phyloP scores from a whole-genome alignment of 2,888 invertebrate species.

The Drosophila siamana region DNA sequence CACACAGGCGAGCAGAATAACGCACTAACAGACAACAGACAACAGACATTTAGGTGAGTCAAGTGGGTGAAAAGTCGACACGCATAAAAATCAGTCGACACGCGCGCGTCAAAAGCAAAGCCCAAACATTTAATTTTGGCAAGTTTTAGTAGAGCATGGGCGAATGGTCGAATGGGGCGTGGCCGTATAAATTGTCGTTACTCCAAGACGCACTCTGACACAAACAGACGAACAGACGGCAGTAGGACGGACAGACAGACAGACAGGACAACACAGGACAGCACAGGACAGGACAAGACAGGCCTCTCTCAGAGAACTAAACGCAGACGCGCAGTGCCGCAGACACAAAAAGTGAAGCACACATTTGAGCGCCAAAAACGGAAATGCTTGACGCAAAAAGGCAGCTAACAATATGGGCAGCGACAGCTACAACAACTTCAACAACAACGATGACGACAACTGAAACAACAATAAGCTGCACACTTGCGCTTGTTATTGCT shows the following conservation, averaged over 20 bases:
- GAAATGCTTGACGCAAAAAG: slow-evolving; percentile 65
- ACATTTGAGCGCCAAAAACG: slow-evolving; percentile 68
- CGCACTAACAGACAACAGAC: slow-evolving; percentile 4
- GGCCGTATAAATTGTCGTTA: slow-evolving; percentile 61
- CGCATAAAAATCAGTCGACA: slow-evolving; percentile 66
- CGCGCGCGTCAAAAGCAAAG: slow-evolving; percentile 61
- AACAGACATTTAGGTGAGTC: slow-evolving; percentile 21
- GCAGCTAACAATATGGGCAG: slow-evolving; percentile 56
- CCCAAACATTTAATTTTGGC: slow-evolving; percentile 39
- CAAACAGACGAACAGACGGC: slow-evolving; percentile 32
- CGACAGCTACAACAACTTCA: slow-evolving; percentile 50
- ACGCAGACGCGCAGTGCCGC: not conserved
- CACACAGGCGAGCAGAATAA: not conserved
- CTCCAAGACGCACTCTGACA: slow-evolving; percentile 57
- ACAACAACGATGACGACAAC: slow-evolving; percentile 9
- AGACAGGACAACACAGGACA: not conserved
- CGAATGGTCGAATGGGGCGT: slow-evolving; percentile 50
- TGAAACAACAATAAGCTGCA: slow-evolving; percentile 36
- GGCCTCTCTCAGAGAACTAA: no score
- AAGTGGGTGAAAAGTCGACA: slow-evolving; percentile 60
- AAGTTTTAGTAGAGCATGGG: slow-evolving; percentile 6
- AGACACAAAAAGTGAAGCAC: slow-evolving; percentile 55
- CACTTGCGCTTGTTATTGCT: slow-evolving; percentile 16
- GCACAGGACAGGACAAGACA: no score
- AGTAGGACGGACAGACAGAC: not conserved